Evolutionary conservation across 92 coral and sea anemone genomes (phyloP), one percentile per base, ranked within the genome.

Genomic region (Phenganax marumi): DNA sequence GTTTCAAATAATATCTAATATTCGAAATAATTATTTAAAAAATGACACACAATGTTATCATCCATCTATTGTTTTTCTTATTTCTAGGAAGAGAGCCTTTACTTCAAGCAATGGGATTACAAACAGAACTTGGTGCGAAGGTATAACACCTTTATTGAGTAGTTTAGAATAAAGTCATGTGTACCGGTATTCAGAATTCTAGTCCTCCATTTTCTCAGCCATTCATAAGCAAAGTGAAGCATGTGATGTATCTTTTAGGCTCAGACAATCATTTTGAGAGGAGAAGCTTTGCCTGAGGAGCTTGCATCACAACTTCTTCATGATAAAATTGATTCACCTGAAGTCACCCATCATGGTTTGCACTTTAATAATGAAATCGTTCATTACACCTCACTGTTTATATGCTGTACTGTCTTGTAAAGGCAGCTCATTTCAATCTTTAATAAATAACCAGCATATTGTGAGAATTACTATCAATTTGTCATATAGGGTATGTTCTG

Each of bases 211-310:
- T 6, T 6, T n/a, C 73, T 21, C 63, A 69, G 6, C 25, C 56
- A 10, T 54, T 8, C 16, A 8, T 21, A 43, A 8, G 26, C 23
- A 26, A 52, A 33, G 43, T 33, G 0, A 33, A 33, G 5, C 3
- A 5, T 33, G 43, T 33, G 43, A 33, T 33, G 2, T 33, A 33
- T 33, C 65, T 75, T 50, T 47, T 12, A 91, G 97, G 97, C 97
- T 56, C 98, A 94, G 56, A 91, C 89, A 39, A 90, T 94, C 81
- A 89, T 94, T 39, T 85, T 85, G 39, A 85, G 97, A 84, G 98
- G 98, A 47, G 98, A 92, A 89, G 97, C 98, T 11, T 89, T 94
- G 54, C 97, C 98, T 10, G 98, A 94, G 74, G 98, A 94, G 78
- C 79, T 94, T 46, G 89, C 88, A 25, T 85, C 98, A n/a, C 93